These are phyloP conservation scores for Aspidapion aeneum DNA, from an alignment of 2,888 invertebrate species.

Conservation along the genomic window DNA sequence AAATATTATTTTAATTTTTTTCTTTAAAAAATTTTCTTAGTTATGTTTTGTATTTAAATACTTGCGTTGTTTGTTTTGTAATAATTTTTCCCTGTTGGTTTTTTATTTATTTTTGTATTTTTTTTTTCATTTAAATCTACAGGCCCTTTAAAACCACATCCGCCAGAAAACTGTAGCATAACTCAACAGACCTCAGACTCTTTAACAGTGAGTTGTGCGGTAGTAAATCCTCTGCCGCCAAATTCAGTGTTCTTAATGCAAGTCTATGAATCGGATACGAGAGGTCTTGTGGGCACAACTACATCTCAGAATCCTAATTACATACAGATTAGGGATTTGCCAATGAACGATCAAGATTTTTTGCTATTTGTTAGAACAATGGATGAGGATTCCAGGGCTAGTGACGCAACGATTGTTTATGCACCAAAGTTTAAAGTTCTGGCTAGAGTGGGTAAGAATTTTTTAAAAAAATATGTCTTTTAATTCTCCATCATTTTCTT, in stretches of 20 bases:
- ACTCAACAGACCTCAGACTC: slow-evolving; percentile 47
- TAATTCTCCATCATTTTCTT: too few species aligned
- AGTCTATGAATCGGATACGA: slow-evolving; percentile 52
- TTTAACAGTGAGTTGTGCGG: slow-evolving; percentile 51
- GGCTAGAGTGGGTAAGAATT: slow-evolving; percentile 24
- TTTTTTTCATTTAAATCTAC: too few species aligned
- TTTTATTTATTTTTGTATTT: too few species aligned
- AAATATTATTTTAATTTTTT: too few species aligned
- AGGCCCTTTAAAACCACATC: slow-evolving; percentile 41
- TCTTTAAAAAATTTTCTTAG: too few species aligned
- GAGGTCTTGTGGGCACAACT: slow-evolving; percentile 50
- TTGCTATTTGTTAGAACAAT: slow-evolving; percentile 52
- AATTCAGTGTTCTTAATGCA: slow-evolving; percentile 51
- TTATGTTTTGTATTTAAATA: too few species aligned
- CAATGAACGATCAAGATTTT: slow-evolving; percentile 46
- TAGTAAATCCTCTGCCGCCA: slow-evolving; percentile 39
- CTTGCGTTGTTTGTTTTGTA: too few species aligned
- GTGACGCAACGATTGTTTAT: slow-evolving; percentile 53
- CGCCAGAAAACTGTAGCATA: slow-evolving; percentile 55
- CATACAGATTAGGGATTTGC: slow-evolving; percentile 49
- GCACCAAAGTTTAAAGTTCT: slow-evolving; percentile 36
- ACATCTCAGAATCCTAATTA: slow-evolving; percentile 50
- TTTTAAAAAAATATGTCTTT: too few species aligned
- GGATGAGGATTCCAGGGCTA: slow-evolving; percentile 49
- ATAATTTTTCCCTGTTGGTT: too few species aligned